Evolutionary conservation across 2,797 vertebrate species (phyloP).

Genomic region (Danio kyathit): DNA sequence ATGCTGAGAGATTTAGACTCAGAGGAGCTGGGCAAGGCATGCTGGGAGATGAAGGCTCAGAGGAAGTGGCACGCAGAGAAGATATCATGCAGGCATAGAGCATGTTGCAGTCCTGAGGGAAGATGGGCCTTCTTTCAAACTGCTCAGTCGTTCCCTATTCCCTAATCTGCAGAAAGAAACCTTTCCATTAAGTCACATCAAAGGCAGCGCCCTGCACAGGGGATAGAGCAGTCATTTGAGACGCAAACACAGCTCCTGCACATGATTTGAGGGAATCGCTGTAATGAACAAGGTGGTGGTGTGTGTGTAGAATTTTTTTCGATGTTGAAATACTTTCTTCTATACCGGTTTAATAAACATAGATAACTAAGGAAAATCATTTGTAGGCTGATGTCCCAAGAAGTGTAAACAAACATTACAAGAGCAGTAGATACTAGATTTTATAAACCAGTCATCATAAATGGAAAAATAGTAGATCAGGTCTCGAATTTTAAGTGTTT

Average conservation of each 20-base stretch:
- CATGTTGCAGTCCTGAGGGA: conserved; percentile 48
- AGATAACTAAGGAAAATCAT: background rate
- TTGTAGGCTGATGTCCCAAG: background rate
- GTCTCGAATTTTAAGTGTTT: no score
- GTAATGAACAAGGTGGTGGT: conserved; percentile 8
- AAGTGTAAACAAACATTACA: background rate
- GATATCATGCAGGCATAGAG: conserved; percentile 37
- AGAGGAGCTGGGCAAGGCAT: conserved; percentile 49
- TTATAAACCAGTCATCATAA: no score
- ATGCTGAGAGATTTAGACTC: conserved; percentile 47
- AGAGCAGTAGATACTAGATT: no score
- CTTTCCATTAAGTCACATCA: conserved; percentile 62
- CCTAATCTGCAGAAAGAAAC: conserved; percentile 61
- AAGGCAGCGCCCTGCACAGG: conserved; percentile 51
- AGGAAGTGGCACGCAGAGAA: conserved; percentile 45
- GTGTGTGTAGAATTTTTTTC: background rate
- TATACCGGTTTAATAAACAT: background rate
- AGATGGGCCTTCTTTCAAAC: conserved; percentile 42
- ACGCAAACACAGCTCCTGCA: conserved; percentile 26
- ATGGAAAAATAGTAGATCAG: no score
- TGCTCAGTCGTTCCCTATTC: conserved; percentile 55
- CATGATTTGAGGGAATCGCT: conserved; percentile 31
- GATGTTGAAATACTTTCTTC: background rate
- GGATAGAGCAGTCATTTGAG: conserved; percentile 47
- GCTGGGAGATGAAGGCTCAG: conserved; percentile 51